Evolutionary conservation across 2,113 vertebrate genomes (phyloP), one percentile per base, ranked within the genome.

Genomic region (Phaetusa simplex): DNA sequence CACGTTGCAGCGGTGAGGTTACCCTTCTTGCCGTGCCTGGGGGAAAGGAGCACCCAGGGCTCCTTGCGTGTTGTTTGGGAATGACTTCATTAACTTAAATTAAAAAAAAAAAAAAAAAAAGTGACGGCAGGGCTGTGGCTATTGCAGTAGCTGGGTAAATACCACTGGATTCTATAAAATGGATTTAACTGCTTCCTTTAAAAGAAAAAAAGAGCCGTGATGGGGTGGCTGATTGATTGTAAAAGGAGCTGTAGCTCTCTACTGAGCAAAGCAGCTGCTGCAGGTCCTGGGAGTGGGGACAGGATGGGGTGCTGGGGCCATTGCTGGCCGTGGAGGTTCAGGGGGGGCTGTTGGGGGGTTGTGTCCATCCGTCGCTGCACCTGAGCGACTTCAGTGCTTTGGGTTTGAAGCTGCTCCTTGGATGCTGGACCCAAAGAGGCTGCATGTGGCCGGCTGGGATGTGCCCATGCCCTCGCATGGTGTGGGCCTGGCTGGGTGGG

Each of bases 121-220:
- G 53, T 5, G 32, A 59, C 67, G 80, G 90, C 77, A 76, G 43
- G 58, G 76, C 82, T 92, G 95, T 6, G 83, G 95, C 96, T 92
- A 26, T 92, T 83, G 96, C 97, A 97, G 97, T 97, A 97, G 97
- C 96, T 38, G 94, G 73, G 88, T 97, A 97, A 97, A 97, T 97
- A 97, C 94, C 86, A 3, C 88, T 97, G 92, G 94, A 95, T 97
- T 97, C 96, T 88, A 96, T 97, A 95, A 97, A 97, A 95, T 93
- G 93, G 92, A 49, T 97, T 97, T 97, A 97, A 97, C 95, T 96
- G 93, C 93, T 93, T 96, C 94, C 95, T 96, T 93, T 94, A 87
- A 95, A 87, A 91, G 93, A 62, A 82, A 92, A 92, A 95, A 88
- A 78, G 85, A 74, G 90, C 85, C 0, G 42, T 88, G 94, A 95